Percentiles rank a stretch among this genome's conserved stretches.
Conservation (phyloP, 2,113 vertebrate genomes). For the Scortum barcoo region DNA sequence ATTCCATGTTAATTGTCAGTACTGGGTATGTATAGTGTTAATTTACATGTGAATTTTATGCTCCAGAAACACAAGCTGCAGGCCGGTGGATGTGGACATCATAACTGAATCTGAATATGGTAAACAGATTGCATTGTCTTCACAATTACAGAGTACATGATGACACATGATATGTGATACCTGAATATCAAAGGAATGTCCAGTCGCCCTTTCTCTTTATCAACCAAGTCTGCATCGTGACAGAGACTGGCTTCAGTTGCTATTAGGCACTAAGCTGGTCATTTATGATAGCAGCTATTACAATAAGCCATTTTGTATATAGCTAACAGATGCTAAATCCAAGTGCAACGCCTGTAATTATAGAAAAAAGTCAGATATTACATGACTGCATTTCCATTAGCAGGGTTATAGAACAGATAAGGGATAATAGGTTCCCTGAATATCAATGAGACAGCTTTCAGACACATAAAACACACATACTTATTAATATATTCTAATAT, state of each 20-base stretch:
- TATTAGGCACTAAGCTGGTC: not conserved
- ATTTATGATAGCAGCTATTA: not conserved
- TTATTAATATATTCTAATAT: not conserved
- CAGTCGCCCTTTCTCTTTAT: not conserved
- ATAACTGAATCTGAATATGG: not conserved
- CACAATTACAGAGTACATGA: not conserved
- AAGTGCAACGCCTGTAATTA: not conserved
- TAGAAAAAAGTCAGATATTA: not conserved
- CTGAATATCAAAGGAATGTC: not conserved
- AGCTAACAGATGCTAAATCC: not conserved
- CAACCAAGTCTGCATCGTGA: not conserved
- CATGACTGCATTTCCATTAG: not conserved
- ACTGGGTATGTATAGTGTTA: no score
- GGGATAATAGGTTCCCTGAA: not conserved
- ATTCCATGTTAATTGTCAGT: not conserved
- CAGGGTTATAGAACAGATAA: not conserved
- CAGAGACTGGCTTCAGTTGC: not conserved
- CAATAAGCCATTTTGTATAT: not conserved
- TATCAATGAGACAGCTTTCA: not conserved
- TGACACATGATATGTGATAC: no score
- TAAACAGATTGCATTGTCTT: not conserved
- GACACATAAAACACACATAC: not conserved
- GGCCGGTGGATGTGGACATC: no score
- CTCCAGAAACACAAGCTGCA: no score
- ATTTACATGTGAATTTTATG: not conserved